A percentile compares a stretch with the other conserved stretches of the same genome.
phyloP scores from a whole-genome alignment of 2,113 vertebrate species.

The Chionodraco myersi region DNA sequence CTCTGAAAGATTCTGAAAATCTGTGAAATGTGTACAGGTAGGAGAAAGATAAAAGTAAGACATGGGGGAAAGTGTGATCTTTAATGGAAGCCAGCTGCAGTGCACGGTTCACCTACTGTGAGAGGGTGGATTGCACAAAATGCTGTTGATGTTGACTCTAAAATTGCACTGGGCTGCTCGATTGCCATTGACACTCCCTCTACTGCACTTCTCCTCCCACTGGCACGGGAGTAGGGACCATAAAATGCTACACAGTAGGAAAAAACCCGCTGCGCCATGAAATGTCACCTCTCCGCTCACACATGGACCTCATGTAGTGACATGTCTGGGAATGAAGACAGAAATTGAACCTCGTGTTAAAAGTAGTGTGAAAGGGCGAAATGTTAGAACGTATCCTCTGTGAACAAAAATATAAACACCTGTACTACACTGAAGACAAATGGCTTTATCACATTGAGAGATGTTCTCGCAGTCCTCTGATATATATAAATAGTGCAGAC shows the following conservation, averaged over 20 bases:
- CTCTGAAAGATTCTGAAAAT: not conserved
- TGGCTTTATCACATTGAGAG: no score
- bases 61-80: not conserved
- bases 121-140: conserved; percentile 4
- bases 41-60: not conserved
- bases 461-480: no score
- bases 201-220: conserved; percentile 9
- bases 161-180: not conserved
- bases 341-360: not conserved
- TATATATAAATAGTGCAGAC: no score
- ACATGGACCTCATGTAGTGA: not conserved
- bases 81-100: not conserved
- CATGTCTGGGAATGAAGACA: not conserved
- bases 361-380: not conserved
- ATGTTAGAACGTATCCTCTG: not conserved
- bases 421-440: no score
- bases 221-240: not conserved
- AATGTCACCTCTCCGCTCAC: not conserved
- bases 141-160: not conserved
- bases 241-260: not conserved
- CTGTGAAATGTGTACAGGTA: not conserved
- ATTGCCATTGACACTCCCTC: not conserved
- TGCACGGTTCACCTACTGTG: not conserved
- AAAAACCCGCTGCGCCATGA: not conserved
- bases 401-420: not conserved